Percentiles rank a stretch among this genome's conserved stretches.
phyloP scores from a whole-genome alignment of 2,797 vertebrate species.

The Notoglanidium macrostoma region DNA sequence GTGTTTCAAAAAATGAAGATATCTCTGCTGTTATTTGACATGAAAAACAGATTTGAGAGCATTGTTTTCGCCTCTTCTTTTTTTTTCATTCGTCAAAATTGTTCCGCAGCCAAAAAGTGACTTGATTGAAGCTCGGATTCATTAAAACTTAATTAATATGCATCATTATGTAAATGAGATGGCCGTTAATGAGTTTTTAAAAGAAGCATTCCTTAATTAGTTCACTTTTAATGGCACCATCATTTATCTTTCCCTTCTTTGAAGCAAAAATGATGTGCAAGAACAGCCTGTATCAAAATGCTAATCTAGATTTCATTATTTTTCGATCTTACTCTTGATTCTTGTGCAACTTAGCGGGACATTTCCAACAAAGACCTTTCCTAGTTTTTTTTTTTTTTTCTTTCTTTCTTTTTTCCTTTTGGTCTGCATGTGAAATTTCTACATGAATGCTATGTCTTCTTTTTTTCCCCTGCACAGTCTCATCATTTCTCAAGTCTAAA shows the following conservation, averaged over 20 bases:
- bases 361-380: conserved; percentile 69
- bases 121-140: conserved; percentile 99
- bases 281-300: conserved; percentile 94
- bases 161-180: conserved; percentile 99
- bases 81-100: conserved; percentile 97
- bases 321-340: conserved; percentile 87
- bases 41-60: conserved; percentile 96
- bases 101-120: conserved; percentile 99
- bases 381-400: background rate
- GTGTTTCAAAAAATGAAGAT: conserved; percentile 37
- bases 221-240: conserved; percentile 99
- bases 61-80: conserved; percentile 75
- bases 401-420: background rate
- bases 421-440: conserved; percentile 1
- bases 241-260: conserved; percentile 99
- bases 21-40: conserved; percentile 92
- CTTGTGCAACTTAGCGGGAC: conserved; percentile 78
- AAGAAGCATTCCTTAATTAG: conserved; percentile 99
- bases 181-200: conserved; percentile 99
- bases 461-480: background rate
- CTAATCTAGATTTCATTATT: conserved; percentile 87
- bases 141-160: conserved; percentile 99
- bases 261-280: conserved; percentile 95
- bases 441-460: background rate
- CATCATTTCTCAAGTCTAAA: background rate